Conservation (phyloP, 2,888 invertebrate genomes). For the Cerastoderma edule region DNA sequence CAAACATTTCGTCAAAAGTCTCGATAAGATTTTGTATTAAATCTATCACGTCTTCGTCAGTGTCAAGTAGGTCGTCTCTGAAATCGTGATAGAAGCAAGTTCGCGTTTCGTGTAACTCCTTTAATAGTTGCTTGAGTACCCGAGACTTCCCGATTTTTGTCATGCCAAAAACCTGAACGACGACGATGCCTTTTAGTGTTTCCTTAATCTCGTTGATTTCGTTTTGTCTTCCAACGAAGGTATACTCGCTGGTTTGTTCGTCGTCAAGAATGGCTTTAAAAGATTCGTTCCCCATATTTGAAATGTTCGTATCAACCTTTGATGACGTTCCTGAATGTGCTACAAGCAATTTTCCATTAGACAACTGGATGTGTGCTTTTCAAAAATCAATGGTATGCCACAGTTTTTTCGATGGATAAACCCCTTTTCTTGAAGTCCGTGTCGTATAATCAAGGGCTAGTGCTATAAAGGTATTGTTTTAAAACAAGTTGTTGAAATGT, state of each 20-base stretch:
- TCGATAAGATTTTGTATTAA: neutral
- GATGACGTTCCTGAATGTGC: too few relatives aligned
- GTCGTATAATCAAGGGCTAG: too few relatives aligned
- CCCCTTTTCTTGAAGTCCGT: too few relatives aligned
- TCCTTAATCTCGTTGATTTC: conserved; percentile 13
- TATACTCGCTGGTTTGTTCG: neutral
- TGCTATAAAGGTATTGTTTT: too few relatives aligned
- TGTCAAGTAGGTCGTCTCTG: neutral
- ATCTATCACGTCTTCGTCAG: neutral
- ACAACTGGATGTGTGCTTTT: too few relatives aligned
- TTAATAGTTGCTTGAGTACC: conserved; percentile 6
- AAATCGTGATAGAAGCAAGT: conserved; percentile 22
- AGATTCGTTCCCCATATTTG: conserved; percentile 8
- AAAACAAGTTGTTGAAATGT: too few relatives aligned
- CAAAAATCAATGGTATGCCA: too few relatives aligned
- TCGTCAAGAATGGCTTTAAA: conserved; percentile 3
- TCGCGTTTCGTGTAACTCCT: neutral
- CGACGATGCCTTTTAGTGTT: neutral
- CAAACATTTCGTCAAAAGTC: neutral
- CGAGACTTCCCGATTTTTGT: conserved; percentile 16
- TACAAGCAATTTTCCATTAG: too few relatives aligned
- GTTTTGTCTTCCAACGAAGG: conserved; percentile 17
- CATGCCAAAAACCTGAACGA: conserved; percentile 17
- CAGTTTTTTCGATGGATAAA: too few relatives aligned
- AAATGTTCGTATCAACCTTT: too few relatives aligned